Evolutionary conservation across 2,888 invertebrate species (phyloP), one percentile per base, ranked within the genome.

Genomic region (Oligia fasciuncula): DNA sequence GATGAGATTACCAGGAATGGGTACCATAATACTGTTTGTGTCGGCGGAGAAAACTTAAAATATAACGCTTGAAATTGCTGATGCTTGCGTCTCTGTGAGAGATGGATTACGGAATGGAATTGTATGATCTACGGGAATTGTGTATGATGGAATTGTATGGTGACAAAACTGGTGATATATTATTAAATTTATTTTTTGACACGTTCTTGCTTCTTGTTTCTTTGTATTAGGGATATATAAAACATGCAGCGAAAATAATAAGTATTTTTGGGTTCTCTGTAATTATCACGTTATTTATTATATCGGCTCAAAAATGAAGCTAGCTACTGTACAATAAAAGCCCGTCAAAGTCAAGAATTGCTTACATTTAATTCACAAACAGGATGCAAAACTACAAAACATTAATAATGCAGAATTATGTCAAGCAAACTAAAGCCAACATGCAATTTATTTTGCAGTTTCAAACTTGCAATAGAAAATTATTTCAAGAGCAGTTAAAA

Each of bases 1-100:
- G 93, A 92, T 92, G 91, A 92, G 93, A 94, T 94, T 94, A 94
- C 93, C 90, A 90, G 85, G 90, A 92, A 92, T 88, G 90, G 89
- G 85, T 79, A 84, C 88, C 88, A 87, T 92, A 91, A 92, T 90
- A 83, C 88, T 91, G 90, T 93, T 92, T 92, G 90, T 83, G 81
- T 81, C 78, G 78, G 63, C 80, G 78, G 82, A 79, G 83, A 68
- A 86, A 86, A 86, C 85, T 89, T 87, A 83, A 88, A 87, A 87
- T 89, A 84, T 87, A 85, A 87, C 84, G 82, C 71, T 86, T 82
- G 79, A 88, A 86, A 86, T 81, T 81, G 83, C 78, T 84, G 74
- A 81, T 73, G 77, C 66, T 75, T 57, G 65, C 66, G 73, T 73
- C 74, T 79, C 73, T 65, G 65, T 75, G 69, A 77, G 54, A 77